Percentiles rank a stretch among this genome's conserved stretches.
Evolutionary conservation across 2,113 vertebrate species (phyloP).

Genomic region (Callaeas wilsoni): DNA sequence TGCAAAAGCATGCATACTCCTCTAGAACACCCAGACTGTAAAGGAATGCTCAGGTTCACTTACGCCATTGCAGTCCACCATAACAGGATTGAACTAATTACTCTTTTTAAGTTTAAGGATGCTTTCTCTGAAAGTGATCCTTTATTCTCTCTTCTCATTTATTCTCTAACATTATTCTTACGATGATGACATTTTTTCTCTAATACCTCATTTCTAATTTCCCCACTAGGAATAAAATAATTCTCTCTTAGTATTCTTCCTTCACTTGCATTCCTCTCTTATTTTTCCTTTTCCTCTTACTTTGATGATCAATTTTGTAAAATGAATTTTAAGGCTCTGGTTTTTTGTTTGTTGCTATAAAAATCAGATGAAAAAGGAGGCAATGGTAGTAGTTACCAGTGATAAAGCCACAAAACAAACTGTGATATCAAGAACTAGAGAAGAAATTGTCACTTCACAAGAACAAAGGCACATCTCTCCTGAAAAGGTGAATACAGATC

Average conservation of each 20-base stretch:
- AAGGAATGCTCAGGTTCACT: not conserved
- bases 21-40: not conserved
- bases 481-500: slow-evolving; percentile 76
- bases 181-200: not conserved
- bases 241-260: not conserved
- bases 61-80: not conserved
- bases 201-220: slow-evolving; percentile 7
- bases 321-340: not conserved
- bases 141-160: not conserved
- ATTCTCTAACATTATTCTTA: slow-evolving; percentile 27
- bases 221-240: not conserved
- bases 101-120: slow-evolving; percentile 23
- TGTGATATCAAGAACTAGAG: slow-evolving; percentile 72
- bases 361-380: slow-evolving; percentile 76
- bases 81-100: not conserved
- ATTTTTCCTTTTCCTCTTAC: not conserved
- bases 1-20: not conserved
- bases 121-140: not conserved
- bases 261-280: not conserved
- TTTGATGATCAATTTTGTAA: not conserved
- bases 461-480: slow-evolving; percentile 73
- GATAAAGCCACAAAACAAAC: slow-evolving; percentile 77
- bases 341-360: slow-evolving; percentile 33
- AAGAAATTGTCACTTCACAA: slow-evolving; percentile 66
- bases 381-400: slow-evolving; percentile 64